Evolutionary conservation across 2,888 invertebrate genomes (phyloP).

Genomic region (Argynnis bischoffii): DNA sequence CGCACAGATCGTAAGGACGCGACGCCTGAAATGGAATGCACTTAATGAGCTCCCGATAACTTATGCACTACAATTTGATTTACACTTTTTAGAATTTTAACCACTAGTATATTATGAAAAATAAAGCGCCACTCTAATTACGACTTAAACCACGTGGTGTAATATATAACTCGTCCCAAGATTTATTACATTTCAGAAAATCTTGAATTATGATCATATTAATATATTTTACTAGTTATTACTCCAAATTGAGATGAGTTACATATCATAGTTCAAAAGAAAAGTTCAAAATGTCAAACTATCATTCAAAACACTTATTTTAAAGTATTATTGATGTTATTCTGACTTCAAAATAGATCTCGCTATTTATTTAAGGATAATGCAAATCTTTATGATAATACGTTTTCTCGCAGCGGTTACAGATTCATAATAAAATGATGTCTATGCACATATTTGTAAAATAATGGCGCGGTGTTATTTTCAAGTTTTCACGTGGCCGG

Average conservation of each 20-base stretch:
- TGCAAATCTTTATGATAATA: constrained; percentile 61
- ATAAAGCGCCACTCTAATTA: constrained; percentile 74
- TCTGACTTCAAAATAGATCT: constrained; percentile 47
- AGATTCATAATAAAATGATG: constrained; percentile 72
- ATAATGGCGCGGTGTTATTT: constrained; percentile 55
- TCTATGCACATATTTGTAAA: constrained; percentile 59
- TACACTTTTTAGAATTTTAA: constrained; percentile 74
- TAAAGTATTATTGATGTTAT: constrained; percentile 45
- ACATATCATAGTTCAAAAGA: constrained; percentile 5
- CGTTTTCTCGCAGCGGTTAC: constrained; percentile 53
- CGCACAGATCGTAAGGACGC: constrained; percentile 45
- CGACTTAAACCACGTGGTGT: constrained; percentile 62
- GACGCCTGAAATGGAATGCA: constrained; percentile 54
- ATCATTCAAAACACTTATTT: constrained; percentile 34
- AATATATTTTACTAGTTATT: constrained; percentile 38
- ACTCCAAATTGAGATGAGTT: neutral
- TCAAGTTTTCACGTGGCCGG: constrained; percentile 57
- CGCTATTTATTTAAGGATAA: constrained; percentile 49
- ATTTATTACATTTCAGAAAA: constrained; percentile 49
- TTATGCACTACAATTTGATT: constrained; percentile 71
- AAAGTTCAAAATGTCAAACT: constrained; percentile 20
- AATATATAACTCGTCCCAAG: constrained; percentile 59
- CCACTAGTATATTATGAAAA: constrained; percentile 65
- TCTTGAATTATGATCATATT: constrained; percentile 45
- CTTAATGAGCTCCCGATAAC: constrained; percentile 71